Evolutionary conservation across 2,797 vertebrate genomes (phyloP), one percentile per base, ranked within the genome.

Genomic region (Ctenopoma multispine): DNA sequence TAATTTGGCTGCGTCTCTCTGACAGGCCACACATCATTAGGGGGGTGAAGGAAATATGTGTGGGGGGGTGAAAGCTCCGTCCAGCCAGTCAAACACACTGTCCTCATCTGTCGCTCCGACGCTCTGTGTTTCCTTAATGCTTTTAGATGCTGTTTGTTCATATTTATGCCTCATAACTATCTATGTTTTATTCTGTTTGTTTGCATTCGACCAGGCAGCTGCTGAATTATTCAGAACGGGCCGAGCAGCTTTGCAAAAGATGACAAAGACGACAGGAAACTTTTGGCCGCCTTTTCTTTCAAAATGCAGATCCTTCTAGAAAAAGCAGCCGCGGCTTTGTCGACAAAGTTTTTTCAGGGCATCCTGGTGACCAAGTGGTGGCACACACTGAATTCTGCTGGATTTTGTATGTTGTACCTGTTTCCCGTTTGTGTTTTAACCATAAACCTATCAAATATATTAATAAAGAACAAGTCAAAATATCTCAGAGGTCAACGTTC

Each of bases 171-270:
- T 87, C 82, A 71, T 87, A 81, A 85, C 82, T 65, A 77, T 86
- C 83, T 34, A 86, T 84, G 82, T 83, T 87, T 90, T 85, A 90
- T 92, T 90, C 87, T 58, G 82, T 90, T 87, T 87, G 89, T 89
- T 88, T 85, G 82, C 81, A 18, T 82, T 75, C 41, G 24, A 73
- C 65, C 80, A 53, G 81, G 80, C 85, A 47, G 79, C 29, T 5
- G 53, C 69, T 92, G 74, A 92, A 91, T 91, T 85, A 89, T 92
- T 89, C 83, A 92, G 66, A 58, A 23, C 31, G 24, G 69, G 75
- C 70, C 48, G 69, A 77, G 79, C 40, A 8, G 60, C 62, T 69
- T 53, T 21, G 21, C 40, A 7, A 20, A 36, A 86, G 80, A 85
- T 13, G 75, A 85, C 82, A 77, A 75, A 89, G 69, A 74, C 67